Evolutionary conservation across 2,797 vertebrate genomes (phyloP), one percentile per base, ranked within the genome.

Genomic region (Pipistrellus kuhlii): DNA sequence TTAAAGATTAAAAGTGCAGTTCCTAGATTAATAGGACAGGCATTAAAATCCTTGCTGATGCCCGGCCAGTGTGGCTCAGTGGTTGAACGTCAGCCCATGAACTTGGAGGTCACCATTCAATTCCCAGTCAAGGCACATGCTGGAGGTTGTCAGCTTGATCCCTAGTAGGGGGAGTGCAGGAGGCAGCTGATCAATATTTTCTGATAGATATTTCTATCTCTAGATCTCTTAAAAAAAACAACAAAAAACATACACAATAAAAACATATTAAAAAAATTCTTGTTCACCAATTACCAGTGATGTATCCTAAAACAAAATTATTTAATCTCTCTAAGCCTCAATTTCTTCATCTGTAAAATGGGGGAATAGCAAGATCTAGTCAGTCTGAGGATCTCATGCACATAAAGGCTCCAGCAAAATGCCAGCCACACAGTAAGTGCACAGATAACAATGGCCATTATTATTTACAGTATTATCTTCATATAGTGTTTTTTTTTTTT

Each of bases 301-400:
- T 46, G 35, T 91, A 17, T 35, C 21, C 78, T 78, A 41, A 78
- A 51, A 64, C 15, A 82, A 82, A 72, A 89, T 51, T 23, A 75
- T 78, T 71, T 88, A 27, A 85, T 7, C n/a, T 59, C 17, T 88
- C 32, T 38, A 51, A 88, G 18, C 32, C 23, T 88, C 20, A 20
- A 23, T 64, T 91, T 82, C 68, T 93, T 92, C 35, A 73, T 75
- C 20, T 90, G 38, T 35, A 93, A 96, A 82, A 41, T 46, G 38
- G 64, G 18, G 15, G 17, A 55, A 84, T 46, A 68, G n/a, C 7
- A 89, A 30, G 35, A 81, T 84, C 18, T 86, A 72, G 66, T 44
- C 46, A 46, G 12, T 76, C 18, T 85, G 55, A 90, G 48, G 48
- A 76, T 57, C 90, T 93, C 18, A 46, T 46, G 51, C 8, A 32